Percentiles rank a stretch among this genome's conserved stretches.
These are phyloP conservation scores for Lymantria dispar DNA, from an alignment of 2,888 invertebrate species.

Conservation along the genomic window DNA sequence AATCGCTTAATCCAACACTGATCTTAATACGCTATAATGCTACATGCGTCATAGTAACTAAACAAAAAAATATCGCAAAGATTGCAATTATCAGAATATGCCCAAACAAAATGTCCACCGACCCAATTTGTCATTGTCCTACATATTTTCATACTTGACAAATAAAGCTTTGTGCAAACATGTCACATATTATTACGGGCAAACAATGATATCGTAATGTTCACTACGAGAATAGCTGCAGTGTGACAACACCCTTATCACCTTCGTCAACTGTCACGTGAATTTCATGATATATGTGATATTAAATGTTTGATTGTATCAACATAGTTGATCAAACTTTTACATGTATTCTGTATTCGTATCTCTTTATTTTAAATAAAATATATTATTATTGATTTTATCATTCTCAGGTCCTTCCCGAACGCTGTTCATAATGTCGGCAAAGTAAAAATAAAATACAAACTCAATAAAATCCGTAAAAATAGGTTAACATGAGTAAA, in stretches of 20 bases:
- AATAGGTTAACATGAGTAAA: too few species aligned
- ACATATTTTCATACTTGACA: conserved; percentile 14
- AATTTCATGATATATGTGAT: conserved; percentile 3
- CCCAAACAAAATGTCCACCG: neutral
- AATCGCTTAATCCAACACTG: too few species aligned
- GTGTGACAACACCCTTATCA: conserved; percentile 40
- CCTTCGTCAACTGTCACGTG: conserved; percentile 19
- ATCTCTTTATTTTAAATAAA: too few species aligned
- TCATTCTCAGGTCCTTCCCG: too few species aligned
- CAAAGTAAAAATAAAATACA: too few species aligned
- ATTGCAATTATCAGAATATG: neutral
- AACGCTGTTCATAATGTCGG: too few species aligned
- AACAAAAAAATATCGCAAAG: neutral
- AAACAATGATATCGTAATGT: conserved; percentile 30
- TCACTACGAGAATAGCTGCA: conserved; percentile 27
- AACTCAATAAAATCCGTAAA: too few species aligned
- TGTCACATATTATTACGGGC: conserved; percentile 21
- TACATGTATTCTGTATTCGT: too few species aligned
- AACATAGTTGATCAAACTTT: too few species aligned
- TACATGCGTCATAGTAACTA: neutral
- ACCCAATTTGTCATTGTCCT: conserved; percentile 17
- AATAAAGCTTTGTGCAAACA: conserved; percentile 32
- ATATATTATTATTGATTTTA: too few species aligned
- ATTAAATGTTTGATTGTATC: too few species aligned
- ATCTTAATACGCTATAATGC: too few species aligned